Conservation (phyloP, 2,888 invertebrate species). For the Drosophila pseudotakahashii region DNA sequence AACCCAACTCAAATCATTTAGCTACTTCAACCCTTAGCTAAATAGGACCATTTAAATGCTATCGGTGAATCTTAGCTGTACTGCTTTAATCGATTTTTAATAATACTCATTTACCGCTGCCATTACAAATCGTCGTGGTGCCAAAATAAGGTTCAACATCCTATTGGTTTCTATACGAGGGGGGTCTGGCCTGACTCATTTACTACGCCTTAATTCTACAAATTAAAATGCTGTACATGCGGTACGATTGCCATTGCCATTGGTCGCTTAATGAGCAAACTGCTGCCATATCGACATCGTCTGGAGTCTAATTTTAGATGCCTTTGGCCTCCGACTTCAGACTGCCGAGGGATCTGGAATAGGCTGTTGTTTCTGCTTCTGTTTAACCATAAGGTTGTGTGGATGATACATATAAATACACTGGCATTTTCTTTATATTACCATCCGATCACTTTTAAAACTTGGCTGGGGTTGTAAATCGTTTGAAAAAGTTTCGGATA, state of each 20-base stretch:
- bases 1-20: not conserved
- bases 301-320: conserved; percentile 76
- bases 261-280: conserved; percentile 60
- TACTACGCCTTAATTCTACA: conserved; percentile 67
- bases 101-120: conserved; percentile 12
- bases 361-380: conserved; percentile 24
- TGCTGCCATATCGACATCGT: conserved; percentile 51
- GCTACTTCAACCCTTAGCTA: conserved; percentile 3
- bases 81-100: conserved; percentile 43
- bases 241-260: conserved; percentile 49
- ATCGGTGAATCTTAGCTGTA: conserved; percentile 17
- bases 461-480: no score
- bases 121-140: conserved; percentile 1
- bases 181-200: conserved; percentile 41
- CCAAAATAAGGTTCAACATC: not conserved
- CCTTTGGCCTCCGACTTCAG: conserved; percentile 36
- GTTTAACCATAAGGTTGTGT: conserved; percentile 14
- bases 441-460: no score
- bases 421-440: not conserved
- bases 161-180: not conserved
- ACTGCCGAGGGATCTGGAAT: conserved; percentile 15
- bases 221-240: conserved; percentile 69
- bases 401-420: conserved; percentile 14
- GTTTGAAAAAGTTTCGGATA: no score
- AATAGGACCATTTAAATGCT: conserved; percentile 35